Evolutionary conservation across 2,797 vertebrate genomes (phyloP).

Genomic region (Poeciliopsis gracilis): DNA sequence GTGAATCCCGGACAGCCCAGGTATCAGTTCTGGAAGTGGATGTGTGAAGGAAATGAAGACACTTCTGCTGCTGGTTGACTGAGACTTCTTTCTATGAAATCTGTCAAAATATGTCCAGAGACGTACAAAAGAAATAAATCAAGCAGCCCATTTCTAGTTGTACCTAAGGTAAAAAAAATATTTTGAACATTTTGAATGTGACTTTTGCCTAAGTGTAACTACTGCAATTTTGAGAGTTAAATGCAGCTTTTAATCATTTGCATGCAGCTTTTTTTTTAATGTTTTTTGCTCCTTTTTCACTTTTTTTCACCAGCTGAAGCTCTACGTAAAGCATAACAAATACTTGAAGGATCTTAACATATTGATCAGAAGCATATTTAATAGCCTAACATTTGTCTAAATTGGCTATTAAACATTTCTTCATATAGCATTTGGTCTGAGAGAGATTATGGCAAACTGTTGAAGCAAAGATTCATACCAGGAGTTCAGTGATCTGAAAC

Average conservation of each 20-base stretch:
- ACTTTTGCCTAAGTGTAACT: not conserved
- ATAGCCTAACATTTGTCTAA: not conserved
- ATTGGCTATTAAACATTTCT: not conserved
- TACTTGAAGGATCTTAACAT: not conserved
- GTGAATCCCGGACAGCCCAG: slow-evolving; percentile 58
- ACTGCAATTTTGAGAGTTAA: not conserved
- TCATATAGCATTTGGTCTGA: not conserved
- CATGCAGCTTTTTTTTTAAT: not conserved
- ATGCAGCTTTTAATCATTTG: not conserved
- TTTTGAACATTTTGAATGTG: not conserved
- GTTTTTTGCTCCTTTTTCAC: not conserved
- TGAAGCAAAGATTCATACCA: not conserved
- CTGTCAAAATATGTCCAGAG: not conserved
- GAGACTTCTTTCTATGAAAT: slow-evolving; percentile 11
- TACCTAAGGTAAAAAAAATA: not conserved
- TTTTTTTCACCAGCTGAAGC: not conserved
- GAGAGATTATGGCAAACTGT: not conserved
- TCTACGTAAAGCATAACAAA: not conserved
- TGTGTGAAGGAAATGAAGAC: slow-evolving; percentile 36
- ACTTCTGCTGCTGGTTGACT: slow-evolving; percentile 37
- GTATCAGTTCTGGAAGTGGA: slow-evolving; percentile 42
- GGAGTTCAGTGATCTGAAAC: not conserved
- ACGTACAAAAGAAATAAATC: not conserved
- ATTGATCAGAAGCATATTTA: not conserved
- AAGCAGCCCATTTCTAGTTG: not conserved